Percentiles rank a stretch among this genome's conserved stretches.
phyloP scores from a whole-genome alignment of 2,888 invertebrate species.

The Drosophila nigricruria region DNA sequence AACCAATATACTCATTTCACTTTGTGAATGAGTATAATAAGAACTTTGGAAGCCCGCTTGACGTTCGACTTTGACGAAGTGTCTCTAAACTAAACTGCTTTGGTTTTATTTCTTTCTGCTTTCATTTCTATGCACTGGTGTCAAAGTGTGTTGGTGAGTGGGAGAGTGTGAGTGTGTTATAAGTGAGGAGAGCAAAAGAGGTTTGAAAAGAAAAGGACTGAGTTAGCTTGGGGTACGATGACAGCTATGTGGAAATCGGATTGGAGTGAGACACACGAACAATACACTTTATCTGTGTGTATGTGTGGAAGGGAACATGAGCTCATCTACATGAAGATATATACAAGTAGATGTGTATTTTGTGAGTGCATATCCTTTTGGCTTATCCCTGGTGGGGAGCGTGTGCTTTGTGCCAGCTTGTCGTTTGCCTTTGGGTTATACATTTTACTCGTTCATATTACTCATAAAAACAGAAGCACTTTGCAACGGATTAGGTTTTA shows the following conservation, averaged over 20 bases:
- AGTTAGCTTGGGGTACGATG: slow-evolving; percentile 34
- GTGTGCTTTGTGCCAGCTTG: slow-evolving; percentile 55
- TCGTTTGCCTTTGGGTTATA: slow-evolving; percentile 63
- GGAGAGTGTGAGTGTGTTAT: slow-evolving; percentile 53
- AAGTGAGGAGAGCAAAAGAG: slow-evolving; percentile 29
- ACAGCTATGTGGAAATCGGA: slow-evolving; percentile 25
- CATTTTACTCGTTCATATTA: slow-evolving; percentile 65
- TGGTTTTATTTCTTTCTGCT: slow-evolving; percentile 8
- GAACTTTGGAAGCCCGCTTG: slow-evolving; percentile 29
- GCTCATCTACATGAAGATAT: slow-evolving; percentile 37
- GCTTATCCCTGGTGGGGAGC: slow-evolving; percentile 64
- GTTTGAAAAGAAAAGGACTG: slow-evolving; percentile 11
- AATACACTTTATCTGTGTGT: slow-evolving; percentile 11
- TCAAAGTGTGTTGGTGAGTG: slow-evolving; percentile 18
- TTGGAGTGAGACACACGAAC: slow-evolving; percentile 24
- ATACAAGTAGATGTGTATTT: slow-evolving; percentile 17
- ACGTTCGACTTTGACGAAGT: slow-evolving; percentile 58
- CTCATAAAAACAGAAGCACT: slow-evolving; percentile 74
- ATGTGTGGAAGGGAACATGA: slow-evolving; percentile 33
- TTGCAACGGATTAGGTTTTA: slow-evolving; percentile 70
- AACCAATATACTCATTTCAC: too few species aligned
- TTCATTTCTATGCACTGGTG: slow-evolving; percentile 28
- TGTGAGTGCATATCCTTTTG: slow-evolving; percentile 58
- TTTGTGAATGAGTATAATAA: too few species aligned
- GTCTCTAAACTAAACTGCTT: slow-evolving; percentile 27